Base-by-base conservation (phyloP, 1,140 invertebrate species). In the Pentalonia nigronervosa region DNA sequence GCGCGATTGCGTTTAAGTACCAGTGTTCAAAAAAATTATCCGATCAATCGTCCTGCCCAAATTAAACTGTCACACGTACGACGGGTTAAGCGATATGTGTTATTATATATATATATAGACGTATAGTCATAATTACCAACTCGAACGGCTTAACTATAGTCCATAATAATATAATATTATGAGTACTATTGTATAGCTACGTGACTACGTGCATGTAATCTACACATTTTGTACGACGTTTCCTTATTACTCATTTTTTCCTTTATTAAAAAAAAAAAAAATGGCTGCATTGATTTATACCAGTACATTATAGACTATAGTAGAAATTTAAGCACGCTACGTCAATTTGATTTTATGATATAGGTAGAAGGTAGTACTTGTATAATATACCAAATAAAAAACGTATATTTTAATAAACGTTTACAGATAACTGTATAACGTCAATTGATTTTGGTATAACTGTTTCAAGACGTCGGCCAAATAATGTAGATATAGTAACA, bases 401-500 rank as follows among this genome's bases (percentile, higher is more conserved):
- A 17, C 56, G 56, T 67, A 30, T 67, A 30, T 67, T 67, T 30
- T 60, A 25, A 7, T 14, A 67, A 30, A 67, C 30, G 30, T 67
- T 67, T 41, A 45, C 41, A 84, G 36, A 41, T 84, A 84, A 84
- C 83, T 84, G 83, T 84, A 84, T 41, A 41, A 84, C 36, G 36
- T 84, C 36, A 84, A 84, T 25, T 41, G 41, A 84, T 84, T 84
- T 45, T 45, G 34, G 83, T 45, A 84, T 84, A 84, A 84, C 36
- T 84, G 83, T 84, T 84, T 84, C 36, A 84, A 84, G 83, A 45
- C 9, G 83, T 84, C 11, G 83, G 21, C 83, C 41, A 76, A 76
- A 76, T 67, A n/a, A 67, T 76, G 36, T 41, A 41, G 41, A 4
- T 41, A 53, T 53, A 84, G 23, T 84, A 45, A 45, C 36, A 7